These are phyloP conservation scores for Psilopogon haemacephalus DNA, from an alignment of 2,113 vertebrate genomes.

Conservation along the genomic window DNA sequence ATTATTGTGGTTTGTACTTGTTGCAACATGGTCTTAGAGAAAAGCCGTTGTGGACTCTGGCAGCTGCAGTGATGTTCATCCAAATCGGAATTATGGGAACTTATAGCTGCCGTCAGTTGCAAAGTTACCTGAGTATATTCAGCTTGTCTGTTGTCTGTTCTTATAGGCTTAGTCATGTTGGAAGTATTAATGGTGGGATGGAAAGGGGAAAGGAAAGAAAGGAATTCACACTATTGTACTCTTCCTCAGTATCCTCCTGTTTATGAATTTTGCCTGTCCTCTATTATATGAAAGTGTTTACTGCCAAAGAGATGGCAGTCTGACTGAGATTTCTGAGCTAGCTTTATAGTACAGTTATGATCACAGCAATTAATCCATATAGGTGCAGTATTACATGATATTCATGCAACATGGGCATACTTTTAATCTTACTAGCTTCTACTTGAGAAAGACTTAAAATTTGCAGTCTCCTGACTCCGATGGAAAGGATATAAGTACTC, in stretches of 20 bases:
- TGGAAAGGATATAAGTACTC: not conserved
- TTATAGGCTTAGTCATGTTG: not conserved
- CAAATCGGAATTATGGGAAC: not conserved
- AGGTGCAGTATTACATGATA: not conserved
- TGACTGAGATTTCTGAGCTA: not conserved
- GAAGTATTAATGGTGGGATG: not conserved
- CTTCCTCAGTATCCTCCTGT: not conserved
- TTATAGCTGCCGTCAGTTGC: not conserved
- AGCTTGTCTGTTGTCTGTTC: not conserved
- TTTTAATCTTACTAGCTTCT: not conserved
- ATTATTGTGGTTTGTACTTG: not conserved
- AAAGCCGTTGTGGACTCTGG: not conserved
- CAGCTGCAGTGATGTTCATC: slow-evolving; percentile 2
- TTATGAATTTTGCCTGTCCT: not conserved
- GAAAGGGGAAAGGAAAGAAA: not conserved
- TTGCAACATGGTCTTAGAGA: not conserved
- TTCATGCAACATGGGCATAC: not conserved
- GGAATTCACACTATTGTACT: not conserved
- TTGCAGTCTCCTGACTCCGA: not conserved
- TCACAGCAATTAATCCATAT: not conserved
- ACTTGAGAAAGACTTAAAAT: not conserved
- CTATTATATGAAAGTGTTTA: not conserved
- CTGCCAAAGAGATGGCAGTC: not conserved
- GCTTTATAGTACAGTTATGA: not conserved
- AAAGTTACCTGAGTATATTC: not conserved